These are phyloP conservation scores for Neolamprologus ventralis DNA, from an alignment of 2,113 vertebrate genomes.

Conservation along the genomic window DNA sequence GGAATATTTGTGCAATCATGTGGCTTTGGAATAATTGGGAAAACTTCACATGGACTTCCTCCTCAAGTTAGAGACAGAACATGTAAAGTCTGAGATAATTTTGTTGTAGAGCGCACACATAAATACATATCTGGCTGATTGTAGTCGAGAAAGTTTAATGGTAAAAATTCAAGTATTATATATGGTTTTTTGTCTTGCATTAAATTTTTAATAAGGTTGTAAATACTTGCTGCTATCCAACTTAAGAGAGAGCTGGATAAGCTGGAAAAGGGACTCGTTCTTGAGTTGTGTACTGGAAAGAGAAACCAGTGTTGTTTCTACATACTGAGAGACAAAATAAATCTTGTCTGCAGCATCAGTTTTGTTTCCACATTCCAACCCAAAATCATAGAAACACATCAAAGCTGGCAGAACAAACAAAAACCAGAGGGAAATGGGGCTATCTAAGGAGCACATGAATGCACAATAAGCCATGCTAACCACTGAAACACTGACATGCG, in stretches of 20 bases:
- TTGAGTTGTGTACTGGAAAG: neutral
- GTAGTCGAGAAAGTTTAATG: neutral
- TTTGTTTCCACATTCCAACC: neutral
- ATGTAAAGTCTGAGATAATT: neutral
- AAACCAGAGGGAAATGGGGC: neutral
- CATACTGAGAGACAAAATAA: neutral
- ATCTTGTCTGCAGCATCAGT: neutral
- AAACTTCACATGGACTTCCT: neutral
- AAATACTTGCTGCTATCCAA: neutral
- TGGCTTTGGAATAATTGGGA: neutral
- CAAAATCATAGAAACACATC: neutral
- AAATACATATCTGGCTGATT: neutral
- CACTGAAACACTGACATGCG: neutral
- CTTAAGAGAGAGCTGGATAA: neutral
- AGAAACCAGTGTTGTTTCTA: neutral
- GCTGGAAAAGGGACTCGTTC: neutral
- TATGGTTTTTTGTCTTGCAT: neutral
- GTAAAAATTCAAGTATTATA: neutral
- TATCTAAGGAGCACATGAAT: neutral
- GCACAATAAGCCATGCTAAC: constrained; percentile 5
- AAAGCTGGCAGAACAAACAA: neutral
- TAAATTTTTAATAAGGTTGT: neutral
- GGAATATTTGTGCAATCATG: neutral
- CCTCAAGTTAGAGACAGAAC: neutral
- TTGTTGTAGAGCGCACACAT: neutral